Evolutionary conservation across 2,113 vertebrate genomes (phyloP).

Genomic region (Ceyx cyanopectus): DNA sequence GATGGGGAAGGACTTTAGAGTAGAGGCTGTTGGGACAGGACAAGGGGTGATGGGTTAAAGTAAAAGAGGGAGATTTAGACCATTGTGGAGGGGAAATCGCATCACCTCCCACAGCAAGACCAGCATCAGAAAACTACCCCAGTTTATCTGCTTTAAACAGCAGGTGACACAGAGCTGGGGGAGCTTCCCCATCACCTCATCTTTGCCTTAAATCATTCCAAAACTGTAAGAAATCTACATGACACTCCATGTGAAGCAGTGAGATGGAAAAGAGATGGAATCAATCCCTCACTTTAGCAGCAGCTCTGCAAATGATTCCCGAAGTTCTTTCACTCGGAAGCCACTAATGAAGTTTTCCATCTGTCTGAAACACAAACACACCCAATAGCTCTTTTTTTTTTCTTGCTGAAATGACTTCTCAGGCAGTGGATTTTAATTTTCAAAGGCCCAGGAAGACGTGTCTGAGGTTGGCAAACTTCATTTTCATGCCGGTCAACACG

Average conservation of each 20-base stretch:
- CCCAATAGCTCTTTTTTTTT: not conserved
- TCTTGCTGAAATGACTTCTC: not conserved
- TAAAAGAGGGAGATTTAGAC: too few species aligned
- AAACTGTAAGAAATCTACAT: not conserved
- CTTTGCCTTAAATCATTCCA: not conserved
- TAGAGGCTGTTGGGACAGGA: too few species aligned
- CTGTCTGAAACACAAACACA: not conserved
- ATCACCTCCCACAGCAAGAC: accelerated
- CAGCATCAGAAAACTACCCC: too few species aligned
- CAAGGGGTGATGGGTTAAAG: too few species aligned
- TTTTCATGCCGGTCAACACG: not conserved
- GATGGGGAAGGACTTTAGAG: too few species aligned
- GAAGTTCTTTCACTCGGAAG: not conserved
- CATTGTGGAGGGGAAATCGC: not conserved
- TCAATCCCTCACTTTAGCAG: not conserved
- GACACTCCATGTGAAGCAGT: not conserved
- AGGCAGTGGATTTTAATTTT: not conserved
- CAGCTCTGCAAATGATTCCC: not conserved
- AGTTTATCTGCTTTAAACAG: not conserved
- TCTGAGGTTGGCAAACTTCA: not conserved
- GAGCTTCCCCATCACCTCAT: too few species aligned
- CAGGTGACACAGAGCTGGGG: not conserved
- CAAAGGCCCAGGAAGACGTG: not conserved
- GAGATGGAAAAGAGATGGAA: not conserved
- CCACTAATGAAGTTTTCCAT: not conserved